Evolutionary conservation across 2,797 vertebrate species (phyloP), one percentile per base, ranked within the genome.

Genomic region (Sphenodon punctatus): DNA sequence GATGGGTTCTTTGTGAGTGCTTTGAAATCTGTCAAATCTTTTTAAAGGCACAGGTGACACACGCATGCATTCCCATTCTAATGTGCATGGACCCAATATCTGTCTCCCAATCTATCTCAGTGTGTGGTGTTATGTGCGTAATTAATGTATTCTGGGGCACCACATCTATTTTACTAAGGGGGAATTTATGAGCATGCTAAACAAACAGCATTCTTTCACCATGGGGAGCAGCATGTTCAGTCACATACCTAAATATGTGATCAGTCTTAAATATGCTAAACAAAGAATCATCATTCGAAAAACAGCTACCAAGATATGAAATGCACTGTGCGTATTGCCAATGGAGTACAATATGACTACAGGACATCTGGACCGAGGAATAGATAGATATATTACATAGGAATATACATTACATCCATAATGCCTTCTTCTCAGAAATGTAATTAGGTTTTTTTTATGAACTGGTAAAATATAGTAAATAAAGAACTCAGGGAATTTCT

Each of bases 381-480:
- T 14, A 11, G 39, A 22, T 66, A 68, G 9, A 30, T 41, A 5
- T 38, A 89, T 83, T 86, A 65, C 78, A 75, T 92, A 92, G 89
- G 74, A 90, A 87, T 91, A 87, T 92, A 85, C 87, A 80, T 67
- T 1, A 36, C 73, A 70, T 91, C 73, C 84, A 89, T 73, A 91
- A 92, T 90, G 63, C 34, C 36, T 68, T 67, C 88, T 89, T 84
- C 82, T 80, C 88, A 96, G 95, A 97, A 98, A 97, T 97, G 96
- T 97, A 97, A 98, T 97, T 97, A 95, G 86, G 93, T 92, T 74
- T 97, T 97, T 97, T 97, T 97, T 97, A 98, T 97, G 97, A 98
- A 98, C 97, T 98, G 95, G 97, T 95, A 96, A 96, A 97, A 97
- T 97, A 96, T 93, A 97, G 97, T 98, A 97, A 96, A 97, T 97